Evolutionary conservation across 2,113 vertebrate genomes (phyloP).

Genomic region (Perca schrenkii): DNA sequence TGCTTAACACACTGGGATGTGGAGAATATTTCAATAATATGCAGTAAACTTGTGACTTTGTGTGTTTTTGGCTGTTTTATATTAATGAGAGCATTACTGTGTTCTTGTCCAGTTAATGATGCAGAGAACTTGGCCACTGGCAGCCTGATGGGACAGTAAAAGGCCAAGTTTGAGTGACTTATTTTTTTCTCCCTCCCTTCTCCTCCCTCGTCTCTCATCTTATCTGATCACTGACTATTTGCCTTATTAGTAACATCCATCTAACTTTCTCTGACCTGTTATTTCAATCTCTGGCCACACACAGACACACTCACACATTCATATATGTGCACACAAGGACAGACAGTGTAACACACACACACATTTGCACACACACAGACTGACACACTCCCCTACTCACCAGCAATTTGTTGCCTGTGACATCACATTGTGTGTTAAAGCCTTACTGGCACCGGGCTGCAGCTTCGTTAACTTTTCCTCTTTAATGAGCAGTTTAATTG

Average conservation of each 20-base stretch:
- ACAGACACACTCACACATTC: slow-evolving; percentile 34
- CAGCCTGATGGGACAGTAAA: slow-evolving; percentile 60
- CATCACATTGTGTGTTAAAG: slow-evolving; percentile 98
- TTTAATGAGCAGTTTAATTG: slow-evolving; percentile 99
- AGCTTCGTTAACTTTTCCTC: slow-evolving; percentile 98
- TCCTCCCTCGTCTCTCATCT: slow-evolving; percentile 59
- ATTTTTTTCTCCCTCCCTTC: slow-evolving; percentile 21
- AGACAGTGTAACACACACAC: slow-evolving; percentile 9
- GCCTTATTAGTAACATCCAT: slow-evolving; percentile 97
- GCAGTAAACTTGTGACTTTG: slow-evolving; percentile 17
- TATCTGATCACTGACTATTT: slow-evolving; percentile 85
- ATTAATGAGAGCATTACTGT: slow-evolving; percentile 29
- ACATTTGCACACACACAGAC: slow-evolving; percentile 25
- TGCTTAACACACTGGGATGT: not conserved
- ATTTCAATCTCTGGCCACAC: slow-evolving; percentile 81
- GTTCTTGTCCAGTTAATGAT: slow-evolving; percentile 67
- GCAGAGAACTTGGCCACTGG: slow-evolving; percentile 1
- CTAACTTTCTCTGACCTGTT: slow-evolving; percentile 88
- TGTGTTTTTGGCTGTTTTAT: slow-evolving; percentile 15
- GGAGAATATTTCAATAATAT: not conserved
- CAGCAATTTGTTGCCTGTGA: slow-evolving; percentile 97
- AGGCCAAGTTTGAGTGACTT: slow-evolving; percentile 72
- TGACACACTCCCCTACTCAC: slow-evolving; percentile 77
- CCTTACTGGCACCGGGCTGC: slow-evolving; percentile 93
- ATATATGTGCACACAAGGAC: not conserved